Evolutionary conservation across 2,888 invertebrate genomes (phyloP), one percentile per base, ranked within the genome.

Genomic region (Opisthograptis luteolata): DNA sequence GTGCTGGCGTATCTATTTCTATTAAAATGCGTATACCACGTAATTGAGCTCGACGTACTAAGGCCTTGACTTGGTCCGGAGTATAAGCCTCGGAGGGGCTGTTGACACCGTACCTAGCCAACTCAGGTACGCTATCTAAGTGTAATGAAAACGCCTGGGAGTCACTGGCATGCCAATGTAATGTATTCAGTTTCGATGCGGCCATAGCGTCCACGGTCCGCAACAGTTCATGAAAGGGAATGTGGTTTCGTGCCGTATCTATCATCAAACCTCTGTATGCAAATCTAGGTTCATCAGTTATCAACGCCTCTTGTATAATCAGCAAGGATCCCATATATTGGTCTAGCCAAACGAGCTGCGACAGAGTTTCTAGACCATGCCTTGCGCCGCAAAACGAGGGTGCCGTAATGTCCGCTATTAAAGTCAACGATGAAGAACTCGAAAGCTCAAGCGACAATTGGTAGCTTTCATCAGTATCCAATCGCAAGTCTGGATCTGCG

Each of bases 131-230:
- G 55, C 92, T 91, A 10, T 94, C 93, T 44, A 96, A 93, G 54
- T 94, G 93, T 72, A 96, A 94, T 0, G 98, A 97, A 86, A 98
- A 98, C 53, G 97, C 96, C 78, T 97, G 97, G 2, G 97, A 95
- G 77, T 98, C 97, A 1, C 94, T 94, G 14, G 95, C 91, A 67
- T 96, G 96, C 98, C 98, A 98, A 76, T 98, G 98, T 72, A 98
- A 95, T 0, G 96, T 96, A 81, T 98, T 98, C 40, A 98, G 84
- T 84, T 98, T 98, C 55, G 94, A 94, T 53, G 95, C 93, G 0
- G 95, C 94, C 98, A 98, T 98, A 2, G 94, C 97, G 45, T 96
- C 94, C 68, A 98, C 84, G 10, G 95, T 94, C 4, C 93, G 90
- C 66, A 94, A 92, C 32, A 96, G 87, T 46, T 94, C 92, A 19